phyloP scores from a whole-genome alignment of 1,140 invertebrate species.

The Ladona fulva region DNA sequence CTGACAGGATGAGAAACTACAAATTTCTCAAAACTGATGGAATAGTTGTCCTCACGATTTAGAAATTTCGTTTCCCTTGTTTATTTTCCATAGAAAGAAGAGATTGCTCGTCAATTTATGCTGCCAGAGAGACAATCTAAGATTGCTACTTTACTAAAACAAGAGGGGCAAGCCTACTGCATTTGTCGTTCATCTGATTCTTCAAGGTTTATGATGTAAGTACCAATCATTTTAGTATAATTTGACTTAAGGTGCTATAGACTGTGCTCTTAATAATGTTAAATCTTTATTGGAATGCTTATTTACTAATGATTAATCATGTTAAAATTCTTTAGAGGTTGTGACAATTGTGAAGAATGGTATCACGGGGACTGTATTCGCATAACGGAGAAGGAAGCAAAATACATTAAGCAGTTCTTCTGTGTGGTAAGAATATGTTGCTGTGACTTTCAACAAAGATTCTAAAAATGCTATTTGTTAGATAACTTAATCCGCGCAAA shows the following conservation, averaged over 20 bases:
- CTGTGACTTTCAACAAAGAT: too few species aligned
- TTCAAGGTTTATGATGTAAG: constrained; percentile 93
- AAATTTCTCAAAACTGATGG: too few species aligned
- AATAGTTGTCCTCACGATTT: background rate
- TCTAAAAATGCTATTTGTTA: too few species aligned
- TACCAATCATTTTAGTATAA: constrained; percentile 20
- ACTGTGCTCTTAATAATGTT: too few species aligned
- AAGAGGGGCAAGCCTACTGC: constrained; percentile 85
- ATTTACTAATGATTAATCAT: too few species aligned
- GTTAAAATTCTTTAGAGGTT: constrained; percentile 54
- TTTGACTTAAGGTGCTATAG: background rate
- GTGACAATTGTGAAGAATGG: constrained; percentile 97
- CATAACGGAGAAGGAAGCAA: constrained; percentile 86
- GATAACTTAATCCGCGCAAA: too few species aligned
- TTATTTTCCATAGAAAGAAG: constrained; percentile 58
- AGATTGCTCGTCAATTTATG: constrained; percentile 82
- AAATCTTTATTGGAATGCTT: too few species aligned
- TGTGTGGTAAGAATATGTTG: constrained; percentile 48
- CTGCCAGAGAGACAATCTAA: constrained; percentile 85
- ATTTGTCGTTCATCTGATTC: constrained; percentile 89
- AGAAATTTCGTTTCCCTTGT: background rate
- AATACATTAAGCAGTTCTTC: constrained; percentile 87
- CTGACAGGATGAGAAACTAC: background rate
- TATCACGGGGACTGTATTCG: constrained; percentile 97
- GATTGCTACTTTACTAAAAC: constrained; percentile 77